Conservation (phyloP, 2,113 vertebrate genomes). For the Cephalopholis sonnerati region DNA sequence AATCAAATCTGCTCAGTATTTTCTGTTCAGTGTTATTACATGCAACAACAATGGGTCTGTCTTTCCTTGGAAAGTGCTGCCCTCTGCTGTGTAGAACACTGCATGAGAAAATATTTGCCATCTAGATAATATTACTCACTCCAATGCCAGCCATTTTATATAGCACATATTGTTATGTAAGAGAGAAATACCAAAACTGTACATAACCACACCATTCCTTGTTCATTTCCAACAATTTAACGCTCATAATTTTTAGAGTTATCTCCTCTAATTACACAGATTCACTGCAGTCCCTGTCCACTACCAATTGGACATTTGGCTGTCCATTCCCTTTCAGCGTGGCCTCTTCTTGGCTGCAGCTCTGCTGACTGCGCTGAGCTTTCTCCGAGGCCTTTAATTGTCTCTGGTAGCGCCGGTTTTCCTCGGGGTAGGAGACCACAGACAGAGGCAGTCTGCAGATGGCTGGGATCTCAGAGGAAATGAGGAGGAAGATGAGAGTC, state of each 20-base stretch:
- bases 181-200: not conserved
- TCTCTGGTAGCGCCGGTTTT: conserved; percentile 83
- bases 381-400: conserved; percentile 38
- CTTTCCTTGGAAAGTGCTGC: conserved; percentile 65
- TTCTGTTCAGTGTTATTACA: not conserved
- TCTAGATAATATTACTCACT: not conserved
- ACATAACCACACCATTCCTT: not conserved
- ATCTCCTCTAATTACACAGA: not conserved
- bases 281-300: conserved; percentile 2
- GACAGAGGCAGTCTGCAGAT: conserved; percentile 87
- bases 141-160: conserved; percentile 41
- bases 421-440: conserved; percentile 87
- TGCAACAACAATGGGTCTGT: not conserved
- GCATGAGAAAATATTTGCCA: not conserved
- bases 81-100: conserved; percentile 61
- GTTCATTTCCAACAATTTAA: not conserved
- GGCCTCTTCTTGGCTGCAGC: conserved; percentile 23
- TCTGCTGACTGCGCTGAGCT: conserved; percentile 39
- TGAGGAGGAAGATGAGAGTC: conserved; percentile 86
- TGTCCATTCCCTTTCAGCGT: not conserved
- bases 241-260: not conserved
- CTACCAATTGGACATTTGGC: conserved; percentile 1
- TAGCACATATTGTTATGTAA: conserved; percentile 37
- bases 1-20: not conserved
- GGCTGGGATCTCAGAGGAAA: conserved; percentile 82